Percentiles rank a stretch among this genome's conserved stretches.
phyloP scores from a whole-genome alignment of 2,888 invertebrate genomes.

The Osmoderma eremita region DNA sequence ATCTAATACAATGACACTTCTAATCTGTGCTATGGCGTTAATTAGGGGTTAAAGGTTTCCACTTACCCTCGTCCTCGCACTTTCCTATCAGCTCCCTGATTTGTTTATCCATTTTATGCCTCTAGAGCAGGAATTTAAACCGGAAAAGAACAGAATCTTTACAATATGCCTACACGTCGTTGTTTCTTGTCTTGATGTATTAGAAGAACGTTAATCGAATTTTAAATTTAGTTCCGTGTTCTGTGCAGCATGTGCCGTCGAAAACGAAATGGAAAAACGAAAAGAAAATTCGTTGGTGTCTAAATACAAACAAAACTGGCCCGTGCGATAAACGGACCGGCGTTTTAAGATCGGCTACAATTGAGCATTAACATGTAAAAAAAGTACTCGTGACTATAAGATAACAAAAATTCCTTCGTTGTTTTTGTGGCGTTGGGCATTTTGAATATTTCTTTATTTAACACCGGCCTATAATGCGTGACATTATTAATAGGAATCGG shows the following conservation, averaged over 20 bases:
- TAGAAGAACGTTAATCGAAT: not conserved
- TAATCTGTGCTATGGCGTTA: too few relatives aligned
- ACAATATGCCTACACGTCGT: too few relatives aligned
- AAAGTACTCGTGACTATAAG: not conserved
- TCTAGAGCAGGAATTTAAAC: not conserved
- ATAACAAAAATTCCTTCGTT: not conserved
- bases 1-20: not conserved
- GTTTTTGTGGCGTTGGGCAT: slow-evolving; percentile 27
- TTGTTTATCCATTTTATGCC: slow-evolving; percentile 22
- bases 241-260: not conserved
- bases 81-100: slow-evolving; percentile 22
- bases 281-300: not conserved
- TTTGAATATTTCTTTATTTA: slow-evolving; percentile 8
- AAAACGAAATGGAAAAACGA: not conserved
- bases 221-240: not conserved
- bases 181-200: too few relatives aligned
- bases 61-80: slow-evolving; percentile 30
- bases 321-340: slow-evolving; percentile 3
- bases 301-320: slow-evolving; percentile 29
- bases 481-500: slow-evolving; percentile 1
- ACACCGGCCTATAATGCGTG: too few relatives aligned
- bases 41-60: not conserved
- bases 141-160: too few relatives aligned
- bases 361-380: not conserved
- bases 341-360: not conserved